Conservation (phyloP, 2,113 vertebrate species). For the Syngnathus typhle region DNA sequence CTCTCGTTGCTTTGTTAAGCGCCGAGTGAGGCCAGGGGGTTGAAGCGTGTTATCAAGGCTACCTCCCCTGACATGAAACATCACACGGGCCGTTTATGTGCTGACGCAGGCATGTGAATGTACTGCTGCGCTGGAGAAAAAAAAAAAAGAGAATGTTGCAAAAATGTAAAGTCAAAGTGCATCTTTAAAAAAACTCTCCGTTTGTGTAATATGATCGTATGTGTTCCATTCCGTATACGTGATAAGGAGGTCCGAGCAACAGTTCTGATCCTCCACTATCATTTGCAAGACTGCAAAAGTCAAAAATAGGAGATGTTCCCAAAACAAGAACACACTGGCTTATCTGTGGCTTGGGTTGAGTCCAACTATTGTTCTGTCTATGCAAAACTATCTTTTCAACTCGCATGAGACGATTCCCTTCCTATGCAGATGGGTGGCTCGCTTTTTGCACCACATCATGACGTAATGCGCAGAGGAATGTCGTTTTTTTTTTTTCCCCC, state of each 20-base stretch:
- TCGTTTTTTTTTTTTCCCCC: slow-evolving; percentile 19
- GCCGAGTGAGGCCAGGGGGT: slow-evolving; percentile 25
- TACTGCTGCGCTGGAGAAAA: slow-evolving; percentile 37
- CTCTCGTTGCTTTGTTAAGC: slow-evolving; percentile 27
- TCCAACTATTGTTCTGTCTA: slow-evolving; percentile 12
- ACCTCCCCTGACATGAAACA: slow-evolving; percentile 56
- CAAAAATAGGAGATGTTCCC: background rate
- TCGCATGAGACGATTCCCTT: slow-evolving; percentile 16
- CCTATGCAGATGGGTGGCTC: slow-evolving; percentile 22
- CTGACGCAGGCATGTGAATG: slow-evolving; percentile 53
- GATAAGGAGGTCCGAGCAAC: background rate
- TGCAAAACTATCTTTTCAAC: slow-evolving; percentile 7
- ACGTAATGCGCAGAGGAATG: slow-evolving; percentile 31
- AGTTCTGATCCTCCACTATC: background rate
- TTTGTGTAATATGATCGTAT: background rate
- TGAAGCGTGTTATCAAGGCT: slow-evolving; percentile 46
- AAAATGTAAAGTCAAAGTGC: background rate
- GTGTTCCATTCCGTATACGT: background rate
- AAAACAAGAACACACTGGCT: background rate
- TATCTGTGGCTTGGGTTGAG: slow-evolving; percentile 15
- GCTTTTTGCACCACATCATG: slow-evolving; percentile 19
- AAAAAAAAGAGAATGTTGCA: background rate
- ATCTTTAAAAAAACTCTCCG: background rate
- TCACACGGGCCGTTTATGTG: slow-evolving; percentile 49
- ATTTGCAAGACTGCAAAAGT: background rate